phyloP scores from a whole-genome alignment of 2,113 vertebrate genomes.

The Cyrtonyx montezumae region DNA sequence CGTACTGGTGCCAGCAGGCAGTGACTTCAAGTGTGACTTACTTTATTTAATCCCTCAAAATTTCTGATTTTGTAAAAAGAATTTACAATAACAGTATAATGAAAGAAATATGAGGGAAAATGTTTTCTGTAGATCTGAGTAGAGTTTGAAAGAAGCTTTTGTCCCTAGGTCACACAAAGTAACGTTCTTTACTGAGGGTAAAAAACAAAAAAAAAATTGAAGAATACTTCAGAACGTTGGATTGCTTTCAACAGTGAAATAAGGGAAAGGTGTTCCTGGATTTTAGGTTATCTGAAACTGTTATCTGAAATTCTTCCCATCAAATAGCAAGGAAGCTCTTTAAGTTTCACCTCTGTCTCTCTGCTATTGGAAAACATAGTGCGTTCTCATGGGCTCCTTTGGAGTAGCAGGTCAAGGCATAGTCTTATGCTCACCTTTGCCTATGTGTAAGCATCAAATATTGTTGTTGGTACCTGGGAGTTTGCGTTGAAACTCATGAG shows the following conservation, averaged over 20 bases:
- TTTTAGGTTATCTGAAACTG: neutral
- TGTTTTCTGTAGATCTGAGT: neutral
- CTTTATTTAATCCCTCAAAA: neutral
- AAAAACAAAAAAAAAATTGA: no score
- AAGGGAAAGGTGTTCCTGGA: neutral
- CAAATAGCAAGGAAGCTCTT: neutral
- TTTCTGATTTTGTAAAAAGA: neutral
- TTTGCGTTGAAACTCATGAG: neutral
- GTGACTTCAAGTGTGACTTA: conserved; percentile 1
- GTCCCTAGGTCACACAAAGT: neutral
- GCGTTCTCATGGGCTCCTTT: fast-evolving
- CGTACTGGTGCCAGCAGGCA: conserved; percentile 35
- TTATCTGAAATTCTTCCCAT: neutral
- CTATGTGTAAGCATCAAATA: fast-evolving
- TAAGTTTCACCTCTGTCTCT: neutral
- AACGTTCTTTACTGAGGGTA: neutral
- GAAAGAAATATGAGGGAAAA: neutral
- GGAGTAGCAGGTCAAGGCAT: neutral
- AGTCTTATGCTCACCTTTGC: neutral
- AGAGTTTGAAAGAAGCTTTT: neutral
- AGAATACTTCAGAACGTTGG: neutral
- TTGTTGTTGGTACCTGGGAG: neutral
- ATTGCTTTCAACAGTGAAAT: neutral
- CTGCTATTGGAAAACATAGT: neutral
- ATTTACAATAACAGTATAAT: neutral